These are phyloP conservation scores for Trissoscelio sp. DNA, from an alignment of 2,888 invertebrate species.

Conservation along the genomic window DNA sequence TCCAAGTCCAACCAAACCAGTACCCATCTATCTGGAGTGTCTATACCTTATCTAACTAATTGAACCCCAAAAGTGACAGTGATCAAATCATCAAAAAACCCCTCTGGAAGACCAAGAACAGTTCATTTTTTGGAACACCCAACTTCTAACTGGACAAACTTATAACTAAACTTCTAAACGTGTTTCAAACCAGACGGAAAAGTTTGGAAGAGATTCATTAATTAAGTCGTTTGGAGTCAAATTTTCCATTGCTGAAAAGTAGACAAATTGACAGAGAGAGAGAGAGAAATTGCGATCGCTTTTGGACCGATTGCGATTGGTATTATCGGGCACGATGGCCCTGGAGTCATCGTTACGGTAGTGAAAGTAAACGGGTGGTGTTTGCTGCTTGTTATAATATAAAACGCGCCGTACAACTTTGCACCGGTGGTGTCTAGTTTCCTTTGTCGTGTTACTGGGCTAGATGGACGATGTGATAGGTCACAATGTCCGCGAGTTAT, in stretches of 20 bases:
- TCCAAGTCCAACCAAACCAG: too few relatives aligned
- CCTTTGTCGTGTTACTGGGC: constrained; percentile 48
- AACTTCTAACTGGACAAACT: too few relatives aligned
- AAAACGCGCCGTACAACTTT: constrained; percentile 49
- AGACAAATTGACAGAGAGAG: background rate
- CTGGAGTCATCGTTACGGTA: constrained; percentile 67
- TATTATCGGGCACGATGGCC: constrained; percentile 63
- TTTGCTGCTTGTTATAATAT: constrained; percentile 63
- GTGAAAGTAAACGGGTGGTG: constrained; percentile 74
- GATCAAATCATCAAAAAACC: too few relatives aligned
- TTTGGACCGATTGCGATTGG: constrained; percentile 39
- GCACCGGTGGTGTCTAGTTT: constrained; percentile 66
- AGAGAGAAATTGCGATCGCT: background rate
- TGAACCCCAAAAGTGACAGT: too few relatives aligned
- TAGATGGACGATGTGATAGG: constrained; percentile 35
- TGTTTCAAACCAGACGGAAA: too few relatives aligned
- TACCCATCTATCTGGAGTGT: too few relatives aligned
- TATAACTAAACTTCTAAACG: too few relatives aligned
- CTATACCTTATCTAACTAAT: too few relatives aligned
- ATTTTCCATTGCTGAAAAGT: constrained; percentile 1
- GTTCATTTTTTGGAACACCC: too few relatives aligned
- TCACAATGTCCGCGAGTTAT: constrained; percentile 44
- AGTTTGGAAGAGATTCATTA: background rate
- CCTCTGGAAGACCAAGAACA: too few relatives aligned
- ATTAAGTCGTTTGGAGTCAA: background rate